These are phyloP conservation scores for Daphoenositta chrysoptera DNA, from an alignment of 2,113 vertebrate species.

Conservation along the genomic window DNA sequence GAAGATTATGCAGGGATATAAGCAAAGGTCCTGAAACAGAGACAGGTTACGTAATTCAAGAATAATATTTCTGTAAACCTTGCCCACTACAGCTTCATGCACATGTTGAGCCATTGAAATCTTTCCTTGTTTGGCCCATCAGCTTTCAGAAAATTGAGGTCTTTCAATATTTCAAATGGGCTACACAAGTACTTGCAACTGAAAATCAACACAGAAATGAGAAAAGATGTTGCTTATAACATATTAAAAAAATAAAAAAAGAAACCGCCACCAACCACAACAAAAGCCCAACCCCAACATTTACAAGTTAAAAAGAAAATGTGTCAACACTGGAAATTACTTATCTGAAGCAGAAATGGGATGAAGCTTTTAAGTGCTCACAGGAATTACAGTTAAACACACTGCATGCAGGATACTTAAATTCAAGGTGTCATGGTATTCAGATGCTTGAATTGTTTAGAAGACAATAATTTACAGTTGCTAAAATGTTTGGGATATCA, in stretches of 20 bases:
- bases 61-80: not conserved
- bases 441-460: not conserved
- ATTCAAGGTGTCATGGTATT: not conserved
- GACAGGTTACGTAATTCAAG: not conserved
- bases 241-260: not conserved
- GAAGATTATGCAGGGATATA: not conserved
- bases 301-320: not conserved
- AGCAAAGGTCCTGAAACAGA: not conserved
- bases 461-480: not conserved
- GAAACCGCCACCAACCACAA: fast-evolving
- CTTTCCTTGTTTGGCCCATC: not conserved
- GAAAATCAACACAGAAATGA: not conserved
- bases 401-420: not conserved
- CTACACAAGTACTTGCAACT: not conserved
- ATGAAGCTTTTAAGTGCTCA: not conserved
- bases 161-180: not conserved
- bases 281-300: not conserved
- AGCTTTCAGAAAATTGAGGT: not conserved
- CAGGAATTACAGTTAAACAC: not conserved
- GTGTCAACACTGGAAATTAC: not conserved
- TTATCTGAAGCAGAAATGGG: not conserved
- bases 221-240: not conserved
- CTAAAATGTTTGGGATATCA: not conserved
- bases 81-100: not conserved
- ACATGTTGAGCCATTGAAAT: not conserved